These are phyloP conservation scores for Scortum barcoo DNA, from an alignment of 2,113 vertebrate species.

Conservation along the genomic window DNA sequence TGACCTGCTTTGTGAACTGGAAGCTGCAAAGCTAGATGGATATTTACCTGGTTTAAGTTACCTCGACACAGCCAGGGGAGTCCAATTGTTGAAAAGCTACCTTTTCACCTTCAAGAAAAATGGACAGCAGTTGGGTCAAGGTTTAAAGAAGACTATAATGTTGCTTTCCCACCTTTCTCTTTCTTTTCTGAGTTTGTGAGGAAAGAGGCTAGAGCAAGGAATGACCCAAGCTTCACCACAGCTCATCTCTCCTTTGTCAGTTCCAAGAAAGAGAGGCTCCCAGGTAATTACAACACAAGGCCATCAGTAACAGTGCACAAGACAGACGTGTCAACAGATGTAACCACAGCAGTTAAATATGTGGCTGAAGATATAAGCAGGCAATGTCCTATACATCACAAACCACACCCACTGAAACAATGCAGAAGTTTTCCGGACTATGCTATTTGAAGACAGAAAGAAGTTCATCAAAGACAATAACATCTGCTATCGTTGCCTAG, in stretches of 20 bases:
- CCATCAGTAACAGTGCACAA: slow-evolving; percentile 16
- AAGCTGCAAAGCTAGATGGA: slow-evolving; percentile 32
- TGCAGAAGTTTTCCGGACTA: no score
- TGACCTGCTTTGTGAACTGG: slow-evolving; percentile 35
- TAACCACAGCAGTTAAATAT: no score
- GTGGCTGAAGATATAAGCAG: no score
- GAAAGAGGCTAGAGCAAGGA: slow-evolving; percentile 2
- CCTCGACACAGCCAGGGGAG: slow-evolving; percentile 22
- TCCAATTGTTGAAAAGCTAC: slow-evolving; percentile 41
- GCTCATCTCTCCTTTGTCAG: neutral
- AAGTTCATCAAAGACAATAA: no score
- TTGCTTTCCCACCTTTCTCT: slow-evolving; percentile 29
- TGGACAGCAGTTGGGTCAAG: slow-evolving; percentile 17
- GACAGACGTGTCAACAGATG: neutral
- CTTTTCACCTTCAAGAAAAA: slow-evolving; percentile 19
- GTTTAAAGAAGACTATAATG: slow-evolving; percentile 20
- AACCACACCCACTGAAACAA: no score
- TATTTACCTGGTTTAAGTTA: slow-evolving; percentile 22
- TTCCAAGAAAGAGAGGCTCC: neutral
- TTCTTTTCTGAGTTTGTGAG: slow-evolving; percentile 26
- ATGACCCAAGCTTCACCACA: slow-evolving; percentile 40
- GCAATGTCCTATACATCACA: no score
- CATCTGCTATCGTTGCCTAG: no score
- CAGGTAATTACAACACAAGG: slow-evolving; percentile 7
- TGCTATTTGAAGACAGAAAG: no score